Conservation (phyloP, 2,797 vertebrate species). For the Argyrosomus regius region DNA sequence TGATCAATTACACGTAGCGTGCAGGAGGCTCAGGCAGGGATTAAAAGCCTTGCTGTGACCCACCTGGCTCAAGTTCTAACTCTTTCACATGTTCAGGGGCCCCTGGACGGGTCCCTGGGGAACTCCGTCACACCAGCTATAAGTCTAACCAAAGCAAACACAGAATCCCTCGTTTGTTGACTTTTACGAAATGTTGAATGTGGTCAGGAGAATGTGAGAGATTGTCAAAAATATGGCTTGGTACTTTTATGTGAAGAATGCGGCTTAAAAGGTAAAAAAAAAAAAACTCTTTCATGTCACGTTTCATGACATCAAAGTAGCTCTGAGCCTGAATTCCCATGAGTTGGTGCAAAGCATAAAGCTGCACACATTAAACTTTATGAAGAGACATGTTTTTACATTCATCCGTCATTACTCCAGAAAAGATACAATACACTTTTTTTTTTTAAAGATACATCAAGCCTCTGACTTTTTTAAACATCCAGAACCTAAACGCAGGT, state of each 20-base stretch:
- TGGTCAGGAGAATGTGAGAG: conserved; percentile 25
- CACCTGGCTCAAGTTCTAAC: conserved; percentile 58
- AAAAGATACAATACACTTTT: conserved; percentile 30
- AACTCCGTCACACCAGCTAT: conserved; percentile 52
- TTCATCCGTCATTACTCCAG: conserved; percentile 41
- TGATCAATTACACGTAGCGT: conserved; percentile 52
- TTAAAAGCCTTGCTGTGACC: conserved; percentile 52
- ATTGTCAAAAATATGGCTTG: conserved; percentile 24
- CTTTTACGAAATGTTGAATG: conserved; percentile 41
- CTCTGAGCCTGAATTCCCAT: conserved; percentile 37
- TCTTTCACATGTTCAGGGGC: conserved; percentile 59
- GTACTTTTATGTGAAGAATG: conserved; percentile 44
- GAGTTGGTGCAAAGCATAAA: conserved; percentile 27
- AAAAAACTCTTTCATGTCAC: conserved; percentile 44
- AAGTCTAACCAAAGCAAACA: conserved; percentile 72
- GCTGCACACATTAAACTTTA: conserved; percentile 33
- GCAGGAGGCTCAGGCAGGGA: conserved; percentile 51
- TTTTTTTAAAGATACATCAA: conserved; percentile 36
- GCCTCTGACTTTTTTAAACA: conserved; percentile 25
- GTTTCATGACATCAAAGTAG: conserved; percentile 60
- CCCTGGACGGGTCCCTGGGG: conserved; percentile 43
- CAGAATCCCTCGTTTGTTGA: conserved; percentile 49
- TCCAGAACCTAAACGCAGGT: conserved; percentile 27
- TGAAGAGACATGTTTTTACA: conserved; percentile 37
- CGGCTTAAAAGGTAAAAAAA: conserved; percentile 35